Conservation (phyloP, 37 sponge, comb jelly and placozoan species). For the Theonella swinhoei region DNA sequence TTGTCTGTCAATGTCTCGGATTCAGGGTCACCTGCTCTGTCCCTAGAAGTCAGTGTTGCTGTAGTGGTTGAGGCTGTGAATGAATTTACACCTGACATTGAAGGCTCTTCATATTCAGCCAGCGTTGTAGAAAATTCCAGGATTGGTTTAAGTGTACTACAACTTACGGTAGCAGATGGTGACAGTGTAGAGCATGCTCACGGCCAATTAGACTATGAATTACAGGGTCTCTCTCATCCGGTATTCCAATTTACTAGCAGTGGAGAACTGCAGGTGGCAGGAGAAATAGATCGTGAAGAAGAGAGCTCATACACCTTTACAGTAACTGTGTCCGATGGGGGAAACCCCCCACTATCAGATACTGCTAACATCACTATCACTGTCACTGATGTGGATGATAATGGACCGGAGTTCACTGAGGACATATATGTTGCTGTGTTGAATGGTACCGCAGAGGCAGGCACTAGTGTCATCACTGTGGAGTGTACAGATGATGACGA, state of each 20-base stretch:
- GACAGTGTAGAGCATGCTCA: slow-evolving; percentile 36
- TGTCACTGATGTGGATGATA: slow-evolving; percentile 57
- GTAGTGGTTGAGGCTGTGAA: slow-evolving; percentile 44
- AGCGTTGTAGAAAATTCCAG: slow-evolving; percentile 31
- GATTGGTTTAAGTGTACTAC: slow-evolving; percentile 26
- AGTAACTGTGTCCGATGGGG: slow-evolving; percentile 32
- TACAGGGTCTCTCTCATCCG: background rate
- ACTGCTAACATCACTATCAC: slow-evolving; percentile 14
- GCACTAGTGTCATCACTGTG: slow-evolving; percentile 7
- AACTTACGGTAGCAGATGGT: slow-evolving; percentile 50
- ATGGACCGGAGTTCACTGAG: slow-evolving; percentile 36
- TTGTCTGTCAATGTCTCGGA: slow-evolving; percentile 50
- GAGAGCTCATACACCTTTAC: slow-evolving; percentile 22
- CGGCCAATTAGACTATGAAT: slow-evolving; percentile 11
- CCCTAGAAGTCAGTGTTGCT: background rate
- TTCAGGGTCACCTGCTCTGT: background rate
- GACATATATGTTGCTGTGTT: slow-evolving; percentile 18
- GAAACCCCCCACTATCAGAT: background rate
- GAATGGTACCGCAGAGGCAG: background rate
- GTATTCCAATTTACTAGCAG: slow-evolving; percentile 6
- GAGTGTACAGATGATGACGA: slow-evolving; percentile 57
- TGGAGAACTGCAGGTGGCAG: slow-evolving; percentile 25
- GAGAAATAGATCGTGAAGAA: slow-evolving; percentile 52
- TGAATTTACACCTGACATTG: slow-evolving; percentile 38
- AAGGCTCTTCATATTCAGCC: background rate